Evolutionary conservation across 1,140 invertebrate species (phyloP).

Genomic region (Theocolax elegans): DNA sequence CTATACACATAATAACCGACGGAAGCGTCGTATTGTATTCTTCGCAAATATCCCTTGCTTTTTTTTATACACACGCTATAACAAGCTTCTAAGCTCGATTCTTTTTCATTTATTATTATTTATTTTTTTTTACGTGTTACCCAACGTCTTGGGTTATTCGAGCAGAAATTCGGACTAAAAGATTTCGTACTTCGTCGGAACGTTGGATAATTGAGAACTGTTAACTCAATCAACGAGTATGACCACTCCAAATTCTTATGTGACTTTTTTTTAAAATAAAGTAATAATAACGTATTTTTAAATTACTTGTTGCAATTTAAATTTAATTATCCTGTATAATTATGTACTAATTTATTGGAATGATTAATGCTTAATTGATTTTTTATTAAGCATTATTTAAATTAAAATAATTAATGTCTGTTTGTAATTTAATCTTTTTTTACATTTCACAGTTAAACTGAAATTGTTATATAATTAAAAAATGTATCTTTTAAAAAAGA

Average conservation of each 20-base stretch:
- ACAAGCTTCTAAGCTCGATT: conserved; percentile 55
- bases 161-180: conserved; percentile 22
- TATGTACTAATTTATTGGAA: too few relatives aligned
- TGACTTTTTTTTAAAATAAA: too few relatives aligned
- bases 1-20: conserved; percentile 39
- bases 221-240: neutral
- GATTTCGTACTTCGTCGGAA: neutral
- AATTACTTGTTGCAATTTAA: too few relatives aligned
- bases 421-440: too few relatives aligned
- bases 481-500: too few relatives aligned
- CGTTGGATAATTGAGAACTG: neutral
- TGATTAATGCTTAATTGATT: too few relatives aligned
- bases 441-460: too few relatives aligned
- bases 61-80: conserved; percentile 36
- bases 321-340: too few relatives aligned
- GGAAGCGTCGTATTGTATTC: conserved; percentile 28
- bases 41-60: neutral
- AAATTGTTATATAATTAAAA: too few relatives aligned
- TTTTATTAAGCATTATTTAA: too few relatives aligned
- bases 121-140: conserved; percentile 29
- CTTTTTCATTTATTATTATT: conserved; percentile 29
- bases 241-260: conserved; percentile 12
- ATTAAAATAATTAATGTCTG: too few relatives aligned
- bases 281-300: too few relatives aligned
- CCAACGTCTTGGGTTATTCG: neutral